phyloP scores from a whole-genome alignment of 2,113 vertebrate species.

The Pygoscelis adeliae region DNA sequence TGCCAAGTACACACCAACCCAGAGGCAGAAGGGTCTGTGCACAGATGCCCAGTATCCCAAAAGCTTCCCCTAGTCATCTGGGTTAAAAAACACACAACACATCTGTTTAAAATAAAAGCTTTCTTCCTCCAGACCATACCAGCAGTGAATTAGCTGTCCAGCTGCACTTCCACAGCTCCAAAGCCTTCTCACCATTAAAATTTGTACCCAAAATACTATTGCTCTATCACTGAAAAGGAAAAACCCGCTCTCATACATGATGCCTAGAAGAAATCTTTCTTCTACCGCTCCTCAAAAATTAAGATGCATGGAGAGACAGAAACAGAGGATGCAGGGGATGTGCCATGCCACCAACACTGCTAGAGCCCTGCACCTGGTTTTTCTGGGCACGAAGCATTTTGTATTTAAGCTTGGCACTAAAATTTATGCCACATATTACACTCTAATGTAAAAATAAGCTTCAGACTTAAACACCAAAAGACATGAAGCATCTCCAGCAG shows the following conservation, averaged over 20 bases:
- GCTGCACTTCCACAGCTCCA: not conserved
- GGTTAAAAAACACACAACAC: not conserved
- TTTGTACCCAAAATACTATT: not conserved
- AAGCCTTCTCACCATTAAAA: not conserved
- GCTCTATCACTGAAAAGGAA: not conserved
- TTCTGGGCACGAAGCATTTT: rapidly evolving
- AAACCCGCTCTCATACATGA: rapidly evolving
- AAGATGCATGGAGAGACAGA: not conserved
- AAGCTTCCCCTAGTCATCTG: not conserved
- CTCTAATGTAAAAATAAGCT: not conserved
- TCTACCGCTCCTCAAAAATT: not conserved
- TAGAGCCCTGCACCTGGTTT: not conserved
- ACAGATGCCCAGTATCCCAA: not conserved
- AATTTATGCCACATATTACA: not conserved
- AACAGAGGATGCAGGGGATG: not conserved
- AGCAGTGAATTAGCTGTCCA: not conserved
- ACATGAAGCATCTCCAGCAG: not conserved
- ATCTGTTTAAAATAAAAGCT: not conserved
- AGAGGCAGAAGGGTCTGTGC: not conserved
- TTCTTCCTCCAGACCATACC: not conserved
- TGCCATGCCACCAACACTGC: not conserved
- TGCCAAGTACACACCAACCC: not conserved
- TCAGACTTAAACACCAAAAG: not conserved
- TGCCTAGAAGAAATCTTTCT: not conserved
- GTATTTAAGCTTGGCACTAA: not conserved